Base-by-base conservation (phyloP, 2,888 invertebrate genomes). In the Microchrysa polita region DNA sequence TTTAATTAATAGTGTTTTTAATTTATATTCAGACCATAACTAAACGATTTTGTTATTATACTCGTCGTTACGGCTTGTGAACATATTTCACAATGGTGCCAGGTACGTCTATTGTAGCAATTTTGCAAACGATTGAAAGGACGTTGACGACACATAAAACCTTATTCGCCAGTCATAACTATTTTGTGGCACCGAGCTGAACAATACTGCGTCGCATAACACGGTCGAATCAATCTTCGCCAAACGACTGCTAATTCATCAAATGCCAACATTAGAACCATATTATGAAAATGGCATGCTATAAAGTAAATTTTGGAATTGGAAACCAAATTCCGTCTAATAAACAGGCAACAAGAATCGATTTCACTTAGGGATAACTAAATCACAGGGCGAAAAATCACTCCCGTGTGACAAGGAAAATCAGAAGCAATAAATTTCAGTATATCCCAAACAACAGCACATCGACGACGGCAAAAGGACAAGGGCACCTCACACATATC, bases 341-440 rank as follows among this genome's bases (percentile, higher is more conserved):
- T 57, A 69, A 57, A 42, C 53, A 40, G 20, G 44, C 12, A 48
- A n/a, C 12, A 67, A 18, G 61, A 59, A 72, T 69, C 57, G 69
- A 67, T 75, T 60, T 61, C 57, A 55, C 59, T 73, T 60, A 65
- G 44, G 73, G 75, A 73, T 73, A 75, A 75, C 75, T 73, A 72
- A 75, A 75, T 75, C 73, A 73, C 63, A 57, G 73, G 72, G n/a
- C n/a, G 67, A 75, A 71, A 71, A 75, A 75, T 75, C 73, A 75
- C 73, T 75, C 73, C 75, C 73, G 59, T 73, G 73, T 67, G 75
- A 75, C 75, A 75, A 60, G 65, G 48, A 72, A 60, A 73, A 75
- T 73, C 73, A 69, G 73, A 65, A 67, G 73, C 63, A 75, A 75
- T 75, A 73, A 75, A 75, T 75, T 73, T 72, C 69, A 73, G 69